These are phyloP conservation scores for Psophia crepitans DNA, from an alignment of 2,113 vertebrate genomes.

Conservation along the genomic window DNA sequence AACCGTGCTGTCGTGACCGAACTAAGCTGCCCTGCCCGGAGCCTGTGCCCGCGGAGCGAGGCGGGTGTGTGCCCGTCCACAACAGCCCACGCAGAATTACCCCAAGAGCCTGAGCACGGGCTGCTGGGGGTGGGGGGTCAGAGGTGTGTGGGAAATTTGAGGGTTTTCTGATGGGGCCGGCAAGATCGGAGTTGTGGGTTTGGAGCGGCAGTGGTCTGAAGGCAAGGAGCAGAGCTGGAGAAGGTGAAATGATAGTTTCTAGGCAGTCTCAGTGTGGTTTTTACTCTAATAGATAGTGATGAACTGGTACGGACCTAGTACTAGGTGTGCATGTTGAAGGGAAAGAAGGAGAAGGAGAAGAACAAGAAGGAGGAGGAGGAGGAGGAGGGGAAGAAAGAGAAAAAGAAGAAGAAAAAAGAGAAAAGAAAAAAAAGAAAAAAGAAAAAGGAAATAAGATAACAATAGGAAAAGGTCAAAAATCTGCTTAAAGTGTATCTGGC, in stretches of 20 bases:
- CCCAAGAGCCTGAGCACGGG: not conserved
- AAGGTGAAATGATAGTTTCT: not conserved
- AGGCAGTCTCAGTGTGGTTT: not conserved
- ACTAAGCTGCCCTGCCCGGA: not conserved
- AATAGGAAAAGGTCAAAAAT: not conserved
- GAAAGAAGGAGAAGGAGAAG: accelerated
- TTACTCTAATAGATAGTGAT: not conserved
- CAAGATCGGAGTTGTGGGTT: not conserved
- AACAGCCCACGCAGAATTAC: not conserved
- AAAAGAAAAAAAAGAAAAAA: not conserved
- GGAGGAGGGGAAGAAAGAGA: too few species aligned
- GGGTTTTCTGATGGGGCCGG: not conserved
- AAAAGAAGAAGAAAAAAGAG: not conserved
- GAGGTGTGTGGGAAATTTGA: too few species aligned
- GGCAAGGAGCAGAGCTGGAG: not conserved
- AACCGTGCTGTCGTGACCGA: not conserved
- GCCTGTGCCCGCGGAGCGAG: not conserved
- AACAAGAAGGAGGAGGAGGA: too few species aligned
- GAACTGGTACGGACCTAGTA: not conserved
- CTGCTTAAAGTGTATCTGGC: not conserved
- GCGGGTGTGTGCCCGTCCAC: too few species aligned
- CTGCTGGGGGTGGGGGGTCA: not conserved
- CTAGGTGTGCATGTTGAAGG: not conserved
- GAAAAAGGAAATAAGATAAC: not conserved
- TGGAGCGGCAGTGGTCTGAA: not conserved